Evolutionary conservation across 2,113 vertebrate species (phyloP).

Genomic region (Grammomys dolichurus): DNA sequence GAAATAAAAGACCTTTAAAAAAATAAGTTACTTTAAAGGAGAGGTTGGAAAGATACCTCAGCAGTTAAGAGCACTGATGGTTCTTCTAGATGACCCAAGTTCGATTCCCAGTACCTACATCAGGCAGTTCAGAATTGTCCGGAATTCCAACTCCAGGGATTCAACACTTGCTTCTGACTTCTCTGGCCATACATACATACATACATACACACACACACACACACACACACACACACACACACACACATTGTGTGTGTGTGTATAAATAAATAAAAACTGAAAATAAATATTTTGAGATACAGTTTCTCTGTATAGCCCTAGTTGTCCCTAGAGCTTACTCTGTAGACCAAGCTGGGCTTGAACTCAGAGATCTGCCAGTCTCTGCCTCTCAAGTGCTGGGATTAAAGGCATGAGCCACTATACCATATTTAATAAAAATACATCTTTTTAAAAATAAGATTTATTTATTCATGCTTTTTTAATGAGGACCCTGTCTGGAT

Average conservation of each 20-base stretch:
- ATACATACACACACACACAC: too few relatives aligned
- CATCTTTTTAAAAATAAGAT: background rate
- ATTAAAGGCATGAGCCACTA: too few relatives aligned
- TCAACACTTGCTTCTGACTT: background rate
- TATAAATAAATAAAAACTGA: too few relatives aligned
- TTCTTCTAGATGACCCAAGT: background rate
- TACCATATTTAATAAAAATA: too few relatives aligned
- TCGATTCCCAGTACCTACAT: background rate
- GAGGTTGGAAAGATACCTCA: background rate
- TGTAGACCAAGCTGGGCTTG: background rate
- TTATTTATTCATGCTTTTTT: background rate
- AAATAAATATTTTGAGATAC: too few relatives aligned
- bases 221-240: too few relatives aligned
- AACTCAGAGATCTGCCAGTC: background rate
- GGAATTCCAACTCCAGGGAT: background rate
- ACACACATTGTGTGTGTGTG: too few relatives aligned
- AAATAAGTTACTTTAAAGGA: too few relatives aligned
- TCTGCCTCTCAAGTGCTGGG: background rate
- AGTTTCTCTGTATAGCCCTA: background rate
- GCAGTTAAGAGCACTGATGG: background rate
- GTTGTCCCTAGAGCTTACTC: background rate
- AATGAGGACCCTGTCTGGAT: background rate
- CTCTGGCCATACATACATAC: background rate
- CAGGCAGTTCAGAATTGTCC: background rate
- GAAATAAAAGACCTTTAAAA: background rate